Evolutionary conservation across 2,113 vertebrate genomes (phyloP).

Genomic region (Pyxicephalus adspersus): DNA sequence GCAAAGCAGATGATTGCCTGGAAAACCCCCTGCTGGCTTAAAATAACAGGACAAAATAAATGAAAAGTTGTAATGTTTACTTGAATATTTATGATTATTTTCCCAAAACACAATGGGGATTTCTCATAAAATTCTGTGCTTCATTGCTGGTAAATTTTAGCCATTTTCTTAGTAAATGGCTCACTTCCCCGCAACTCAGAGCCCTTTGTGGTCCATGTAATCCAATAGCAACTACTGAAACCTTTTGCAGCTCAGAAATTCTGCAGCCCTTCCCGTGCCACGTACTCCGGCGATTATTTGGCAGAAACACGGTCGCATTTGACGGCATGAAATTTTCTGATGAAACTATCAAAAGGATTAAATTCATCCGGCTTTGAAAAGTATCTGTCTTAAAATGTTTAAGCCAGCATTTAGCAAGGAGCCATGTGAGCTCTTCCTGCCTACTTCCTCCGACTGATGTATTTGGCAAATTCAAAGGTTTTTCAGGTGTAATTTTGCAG

Average conservation of each 20-base stretch:
- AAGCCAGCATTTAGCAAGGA: conserved; percentile 55
- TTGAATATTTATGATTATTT: no score
- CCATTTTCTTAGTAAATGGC: no score
- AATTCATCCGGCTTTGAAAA: conserved; percentile 48
- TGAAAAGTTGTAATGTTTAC: no score
- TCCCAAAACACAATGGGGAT: no score
- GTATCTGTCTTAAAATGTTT: conserved; percentile 41
- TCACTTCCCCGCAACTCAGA: conserved; percentile 56
- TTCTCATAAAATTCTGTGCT: no score
- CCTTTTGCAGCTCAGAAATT: conserved; percentile 36
- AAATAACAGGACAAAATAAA: no score
- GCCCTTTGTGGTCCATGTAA: conserved; percentile 64
- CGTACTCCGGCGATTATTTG: conserved; percentile 21
- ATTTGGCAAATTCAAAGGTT: conserved; percentile 24
- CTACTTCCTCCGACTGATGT: conserved; percentile 17
- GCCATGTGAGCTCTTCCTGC: not conserved
- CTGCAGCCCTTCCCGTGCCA: conserved; percentile 5
- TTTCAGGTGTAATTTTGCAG: conserved; percentile 39
- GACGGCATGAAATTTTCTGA: conserved; percentile 1
- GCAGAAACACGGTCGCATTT: not conserved
- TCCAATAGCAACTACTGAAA: conserved; percentile 57
- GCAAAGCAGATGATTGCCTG: no score
- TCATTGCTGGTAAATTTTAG: no score
- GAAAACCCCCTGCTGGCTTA: no score
- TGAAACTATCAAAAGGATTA: conserved; percentile 52